phyloP scores from a whole-genome alignment of 2,888 invertebrate genomes.

The Scaptomyza reducta region DNA sequence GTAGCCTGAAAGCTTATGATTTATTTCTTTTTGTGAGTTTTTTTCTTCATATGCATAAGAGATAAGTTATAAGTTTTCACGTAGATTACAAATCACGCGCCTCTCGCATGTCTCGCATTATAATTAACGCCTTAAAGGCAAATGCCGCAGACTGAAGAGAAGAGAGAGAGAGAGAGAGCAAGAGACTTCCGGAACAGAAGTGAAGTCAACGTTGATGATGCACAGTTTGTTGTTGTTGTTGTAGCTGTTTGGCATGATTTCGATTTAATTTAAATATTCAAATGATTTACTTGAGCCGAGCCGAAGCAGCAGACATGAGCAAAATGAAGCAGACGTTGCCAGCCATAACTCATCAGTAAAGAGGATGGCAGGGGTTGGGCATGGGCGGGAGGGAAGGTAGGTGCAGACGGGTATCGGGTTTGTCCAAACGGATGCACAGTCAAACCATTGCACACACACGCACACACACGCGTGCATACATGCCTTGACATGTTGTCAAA shows the following conservation, averaged over 20 bases:
- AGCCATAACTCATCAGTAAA: constrained; percentile 69
- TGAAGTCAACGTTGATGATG: constrained; percentile 19
- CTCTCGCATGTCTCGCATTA: constrained; percentile 62
- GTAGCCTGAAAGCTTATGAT: background rate
- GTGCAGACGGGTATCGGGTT: constrained; percentile 6
- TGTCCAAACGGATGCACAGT: constrained; percentile 31
- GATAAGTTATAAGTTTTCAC: constrained; percentile 32
- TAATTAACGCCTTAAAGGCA: constrained; percentile 67
- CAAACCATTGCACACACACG: constrained; percentile 27
- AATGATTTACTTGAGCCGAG: constrained; percentile 68
- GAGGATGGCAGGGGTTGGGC: background rate
- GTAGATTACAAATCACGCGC: constrained; percentile 55
- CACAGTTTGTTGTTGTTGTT: constrained; percentile 29
- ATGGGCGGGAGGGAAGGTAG: background rate
- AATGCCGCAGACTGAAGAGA: constrained; percentile 17
- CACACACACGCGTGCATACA: constrained; percentile 18
- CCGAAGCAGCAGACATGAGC: constrained; percentile 25
- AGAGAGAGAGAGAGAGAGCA: background rate
- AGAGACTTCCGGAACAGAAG: constrained; percentile 34
- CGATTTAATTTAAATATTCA: constrained; percentile 78
- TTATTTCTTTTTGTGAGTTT: background rate
- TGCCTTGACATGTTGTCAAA: constrained; percentile 65
- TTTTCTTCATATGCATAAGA: background rate
- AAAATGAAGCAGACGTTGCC: constrained; percentile 54
- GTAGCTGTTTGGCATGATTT: constrained; percentile 46